Evolutionary conservation across 2,113 vertebrate genomes (phyloP), one percentile per base, ranked within the genome.

Genomic region (Rana temporaria): DNA sequence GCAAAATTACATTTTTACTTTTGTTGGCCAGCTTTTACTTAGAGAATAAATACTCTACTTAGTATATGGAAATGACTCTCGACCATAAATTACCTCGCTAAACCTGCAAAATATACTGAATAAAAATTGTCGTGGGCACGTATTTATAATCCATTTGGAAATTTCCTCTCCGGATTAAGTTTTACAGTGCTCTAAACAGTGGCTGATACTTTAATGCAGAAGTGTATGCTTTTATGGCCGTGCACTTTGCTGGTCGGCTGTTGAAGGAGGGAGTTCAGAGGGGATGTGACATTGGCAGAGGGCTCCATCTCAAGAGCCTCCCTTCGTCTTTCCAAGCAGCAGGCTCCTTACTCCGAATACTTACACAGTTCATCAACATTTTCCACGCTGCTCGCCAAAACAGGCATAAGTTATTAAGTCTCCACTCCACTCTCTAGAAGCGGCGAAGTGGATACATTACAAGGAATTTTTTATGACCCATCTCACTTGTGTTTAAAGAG

Each of bases 371-470:
- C 60, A 83, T 76, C 63, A 83, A 68, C 53, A 76, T 68, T 83
- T 83, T 83, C 81, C 81, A 76, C 32, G 59, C 53, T 20, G 30
- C 53, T 34, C 24, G 81, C 81, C 81, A 83, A 76, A 66, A n/a
- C 81, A 57, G 64, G 72, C 71, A 64, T 48, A 72, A 57, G 53
- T 83, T 83, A 68, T 76, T 76, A 83, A 76, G 64, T 68, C 81
- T 83, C 32, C 34, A 66, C 72, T 83, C 81, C 52, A 56, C 79
- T 82, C 63, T 83, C 22, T 42, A 83, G 71, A 75, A 74, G 72
- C 55, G 64, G 72, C 24, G 72, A 83, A 83, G 63, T 76, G 63
- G 71, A 83, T 76, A 67, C 70, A 83, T 83, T 83, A 80, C 78
- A 70, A 70, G 66, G 55, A 22, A 26, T 69, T 48, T 78, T 79